These are phyloP conservation scores for Hypomecis atomaria DNA, from an alignment of 2,888 invertebrate genomes.

Conservation along the genomic window DNA sequence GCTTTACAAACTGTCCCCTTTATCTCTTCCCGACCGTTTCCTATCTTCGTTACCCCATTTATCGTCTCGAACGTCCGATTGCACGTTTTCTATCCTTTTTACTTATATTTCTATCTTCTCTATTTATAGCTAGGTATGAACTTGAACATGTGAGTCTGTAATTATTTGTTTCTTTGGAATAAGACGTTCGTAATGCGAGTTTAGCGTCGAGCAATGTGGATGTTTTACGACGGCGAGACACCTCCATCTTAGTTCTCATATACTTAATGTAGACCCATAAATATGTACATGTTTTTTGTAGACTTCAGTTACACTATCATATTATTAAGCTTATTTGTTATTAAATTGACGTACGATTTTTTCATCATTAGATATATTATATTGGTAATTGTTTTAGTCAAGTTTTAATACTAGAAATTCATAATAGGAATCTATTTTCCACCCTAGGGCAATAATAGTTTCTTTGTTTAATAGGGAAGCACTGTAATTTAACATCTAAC, in stretches of 20 bases:
- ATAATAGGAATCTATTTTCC: too few species aligned
- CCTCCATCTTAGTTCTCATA: slow-evolving; percentile 37
- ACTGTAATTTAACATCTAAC: too few species aligned
- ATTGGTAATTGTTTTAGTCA: too few species aligned
- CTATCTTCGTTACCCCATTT: slow-evolving; percentile 67
- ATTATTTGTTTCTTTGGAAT: slow-evolving; percentile 35
- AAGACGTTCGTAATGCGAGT: slow-evolving; percentile 29
- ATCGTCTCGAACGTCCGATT: slow-evolving; percentile 48
- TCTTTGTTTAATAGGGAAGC: too few species aligned
- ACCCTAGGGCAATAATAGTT: too few species aligned
- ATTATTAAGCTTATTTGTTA: too few species aligned
- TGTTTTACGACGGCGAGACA: slow-evolving; percentile 44
- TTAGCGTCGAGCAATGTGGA: slow-evolving; percentile 27
- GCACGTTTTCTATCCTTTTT: slow-evolving; percentile 36
- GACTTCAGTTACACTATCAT: too few species aligned
- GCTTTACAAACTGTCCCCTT: slow-evolving; percentile 69
- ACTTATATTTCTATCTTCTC: not conserved
- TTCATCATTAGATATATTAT: too few species aligned
- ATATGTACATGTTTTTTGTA: too few species aligned
- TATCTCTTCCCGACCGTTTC: slow-evolving; percentile 62
- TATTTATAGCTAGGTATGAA: slow-evolving; percentile 1
- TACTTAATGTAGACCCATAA: not conserved
- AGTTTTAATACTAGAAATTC: too few species aligned
- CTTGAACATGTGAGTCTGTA: slow-evolving; percentile 6
- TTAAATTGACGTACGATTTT: too few species aligned